Evolutionary conservation across 2,113 vertebrate species (phyloP).

Genomic region (Panurus biarmicus): DNA sequence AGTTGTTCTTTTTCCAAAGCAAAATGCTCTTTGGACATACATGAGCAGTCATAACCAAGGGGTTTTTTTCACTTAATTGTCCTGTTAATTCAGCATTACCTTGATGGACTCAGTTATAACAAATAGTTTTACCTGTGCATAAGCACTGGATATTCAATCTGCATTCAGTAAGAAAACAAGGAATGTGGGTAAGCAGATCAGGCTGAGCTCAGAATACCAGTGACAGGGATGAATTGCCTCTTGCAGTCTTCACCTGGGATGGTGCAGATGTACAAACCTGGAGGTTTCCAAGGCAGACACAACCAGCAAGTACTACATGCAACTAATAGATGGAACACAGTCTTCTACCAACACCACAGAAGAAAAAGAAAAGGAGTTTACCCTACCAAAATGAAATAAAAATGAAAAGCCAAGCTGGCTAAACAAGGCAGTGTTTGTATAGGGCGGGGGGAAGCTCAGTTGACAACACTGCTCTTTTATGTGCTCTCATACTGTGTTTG

Average conservation of each 20-base stretch:
- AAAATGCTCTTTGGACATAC: background rate
- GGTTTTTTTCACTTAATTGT: background rate
- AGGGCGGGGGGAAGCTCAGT: background rate
- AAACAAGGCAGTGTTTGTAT: background rate
- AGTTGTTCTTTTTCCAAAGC: background rate
- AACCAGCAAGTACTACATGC: fast-evolving
- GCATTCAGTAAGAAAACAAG: background rate
- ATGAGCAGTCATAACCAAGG: background rate
- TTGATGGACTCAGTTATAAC: background rate
- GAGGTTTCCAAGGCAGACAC: background rate
- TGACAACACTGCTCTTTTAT: slow-evolving; percentile 30
- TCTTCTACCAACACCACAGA: background rate
- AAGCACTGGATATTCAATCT: background rate
- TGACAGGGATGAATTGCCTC: fast-evolving
- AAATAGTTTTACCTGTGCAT: background rate
- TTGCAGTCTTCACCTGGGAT: background rate
- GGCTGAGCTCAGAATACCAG: background rate
- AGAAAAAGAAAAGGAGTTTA: background rate
- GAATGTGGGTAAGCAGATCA: background rate
- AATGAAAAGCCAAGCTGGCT: background rate
- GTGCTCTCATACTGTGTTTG: background rate
- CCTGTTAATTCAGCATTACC: background rate
- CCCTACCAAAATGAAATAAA: background rate
- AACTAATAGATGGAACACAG: background rate
- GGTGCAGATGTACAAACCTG: background rate